Evolutionary conservation across 2,797 vertebrate species (phyloP), one percentile per base, ranked within the genome.

Genomic region (Melopsittacus undulatus): DNA sequence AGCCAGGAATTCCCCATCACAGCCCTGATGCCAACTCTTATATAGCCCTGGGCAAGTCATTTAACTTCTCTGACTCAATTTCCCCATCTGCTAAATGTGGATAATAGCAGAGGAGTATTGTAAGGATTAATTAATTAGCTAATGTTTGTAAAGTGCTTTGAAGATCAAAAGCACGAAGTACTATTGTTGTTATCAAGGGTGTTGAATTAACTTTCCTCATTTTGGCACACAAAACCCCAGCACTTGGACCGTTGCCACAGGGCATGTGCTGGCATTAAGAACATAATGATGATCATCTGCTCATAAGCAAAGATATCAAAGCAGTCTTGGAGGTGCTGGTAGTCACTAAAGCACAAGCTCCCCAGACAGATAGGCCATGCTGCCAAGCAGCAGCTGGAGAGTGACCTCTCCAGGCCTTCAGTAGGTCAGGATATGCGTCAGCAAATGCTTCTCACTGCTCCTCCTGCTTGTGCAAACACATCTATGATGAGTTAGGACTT

Each of bases 81-180:
- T 96, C 95, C 95, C 96, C 93, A 94, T 93, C 89, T 95, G 94
- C 76, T 96, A 96, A 97, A 94, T 67, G 43, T 90, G 92, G 87
- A 89, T 95, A 96, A 92, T 86, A 94, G 94, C 90, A 91, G 81
- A 88, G 49, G 69, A 95, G 92, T 66, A 93, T 95, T 96, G 87
- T 95, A 90, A 96, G 88, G 92, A 96, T 92, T 96, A 96, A 97
- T 97, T 96, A 96, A 97, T 97, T 96, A 95, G 92, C 83, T 92
- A 91, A 96, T 96, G 94, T 96, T 96, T 95, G 90, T 89, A 94
- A 87, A 91, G 89, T 14, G 72, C 95, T 97, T 97, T 97, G 96
- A 97, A 96, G 96, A 96, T 96, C 95, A 96, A 96, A 96, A 91
- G 87, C 78, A 70, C 46, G 29, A 96, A 87, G 80, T 87, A 75